Evolutionary conservation across 2,888 invertebrate genomes (phyloP), one percentile per base, ranked within the genome.

Genomic region (Harpalus rufipes): DNA sequence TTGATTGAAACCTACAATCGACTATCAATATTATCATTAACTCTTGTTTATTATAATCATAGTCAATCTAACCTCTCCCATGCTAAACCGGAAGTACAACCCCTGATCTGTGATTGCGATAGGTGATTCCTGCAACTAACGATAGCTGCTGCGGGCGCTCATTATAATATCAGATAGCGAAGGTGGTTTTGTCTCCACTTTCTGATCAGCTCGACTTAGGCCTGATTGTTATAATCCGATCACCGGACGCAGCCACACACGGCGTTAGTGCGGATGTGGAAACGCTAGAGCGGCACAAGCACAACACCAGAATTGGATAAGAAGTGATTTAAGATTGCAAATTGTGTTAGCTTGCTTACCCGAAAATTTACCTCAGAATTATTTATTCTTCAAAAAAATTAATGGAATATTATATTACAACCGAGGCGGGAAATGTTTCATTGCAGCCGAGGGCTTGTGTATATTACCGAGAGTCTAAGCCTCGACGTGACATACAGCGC

Each of bases 191-290:
- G 85, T 85, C 85, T 85, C 85, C 80, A 79, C 72, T 85, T 25
- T 68, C 80, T 85, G 84, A 84, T 84, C 84, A 63, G 21, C 51
- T 76, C 63, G 87, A 88, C 88, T 89, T 88, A 89, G 89, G 88
- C 89, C 89, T 88, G 89, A 90, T 90, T 90, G 89, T 90, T 89
- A 89, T 89, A 90, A 89, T 89, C 89, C 89, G 87, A 87, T 88
- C 84, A 84, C 39, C 65, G 78, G 78, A 79, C 65, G 79, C 84
- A 84, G 87, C 90, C 90, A 90, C 90, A 90, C 90, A 90, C 90
- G 88, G 89, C 87, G 90, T 87, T 89, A 88, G 88, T 89, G 82
- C 87, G 86, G 88, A 88, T 88, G 87, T 85, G 86, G 87, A 88
- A 86, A 87, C 87, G 86, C 87, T 86, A 85, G 87, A 88, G 87